Evolutionary conservation across 2,113 vertebrate genomes (phyloP), one percentile per base, ranked within the genome.

Genomic region (Serinus canaria): DNA sequence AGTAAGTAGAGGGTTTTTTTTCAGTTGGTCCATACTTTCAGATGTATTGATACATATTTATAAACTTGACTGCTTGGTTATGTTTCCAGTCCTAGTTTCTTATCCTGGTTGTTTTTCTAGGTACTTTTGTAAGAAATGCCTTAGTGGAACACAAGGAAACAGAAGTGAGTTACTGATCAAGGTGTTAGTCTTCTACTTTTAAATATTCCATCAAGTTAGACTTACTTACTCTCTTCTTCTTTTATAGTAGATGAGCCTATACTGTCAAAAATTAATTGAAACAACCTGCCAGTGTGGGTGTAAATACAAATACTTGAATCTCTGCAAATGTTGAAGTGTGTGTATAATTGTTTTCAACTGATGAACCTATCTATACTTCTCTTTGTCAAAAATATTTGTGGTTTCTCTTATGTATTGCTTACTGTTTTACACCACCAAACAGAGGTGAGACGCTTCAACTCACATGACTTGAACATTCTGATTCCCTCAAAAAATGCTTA

Each of bases 1-100:
- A 83, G 99, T 99, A 97, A 98, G 99, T 98, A 94, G 31, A 39
- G 16, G 43, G 0, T 4, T 15, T 79, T 87, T 87, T 83, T 55
- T 31, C 2, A 41, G 21, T 20, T 69, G 22, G 23, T 59, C 11
- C 4, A 6, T 58, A 55, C 39, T 90, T 63, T 86, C 16, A 53
- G 31, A 62, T 10, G 60, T 56, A 20, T 0, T 56, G 22, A 35
- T 66, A 9, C 4, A 1, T 50, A 30, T 59, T 74, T 70, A 44
- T 43, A 23, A 50, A 7, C 30, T 68, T 2, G 5, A 43, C 31
- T 53, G 13, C 27, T 79, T 90, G 53, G 24, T 89, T 83, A 12
- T 69, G 14, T 75, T 95, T 94, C 41, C 46, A 88, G 62, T 86
- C 31, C 7, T 80, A 35, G 60, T 28, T 83, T 68, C 62, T 87